A percentile compares a stretch with the other conserved stretches of the same genome.
These are phyloP conservation scores for Gasterosteus aculeatus DNA, from an alignment of 2,113 vertebrate species.

Conservation along the genomic window DNA sequence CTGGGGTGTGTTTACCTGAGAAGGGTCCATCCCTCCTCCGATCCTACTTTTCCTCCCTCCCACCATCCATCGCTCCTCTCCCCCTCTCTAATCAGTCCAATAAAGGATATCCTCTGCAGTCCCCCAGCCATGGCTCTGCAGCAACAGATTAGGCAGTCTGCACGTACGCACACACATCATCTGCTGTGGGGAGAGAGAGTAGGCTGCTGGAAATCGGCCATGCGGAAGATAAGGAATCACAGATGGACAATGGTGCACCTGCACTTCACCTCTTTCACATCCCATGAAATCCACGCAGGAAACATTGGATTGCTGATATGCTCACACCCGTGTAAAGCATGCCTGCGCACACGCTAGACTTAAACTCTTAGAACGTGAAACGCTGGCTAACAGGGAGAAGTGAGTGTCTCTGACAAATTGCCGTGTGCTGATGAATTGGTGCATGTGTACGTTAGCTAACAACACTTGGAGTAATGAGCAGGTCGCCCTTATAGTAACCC, in stretches of 20 bases:
- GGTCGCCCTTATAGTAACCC: slow-evolving; percentile 74
- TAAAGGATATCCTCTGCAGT: slow-evolving; percentile 66
- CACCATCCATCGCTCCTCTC: slow-evolving; percentile 34
- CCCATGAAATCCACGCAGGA: neutral
- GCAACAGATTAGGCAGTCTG: slow-evolving; percentile 61
- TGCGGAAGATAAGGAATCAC: slow-evolving; percentile 37
- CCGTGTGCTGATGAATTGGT: slow-evolving; percentile 73
- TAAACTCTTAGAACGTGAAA: no score
- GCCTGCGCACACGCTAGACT: slow-evolving; percentile 4
- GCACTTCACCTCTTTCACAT: neutral
- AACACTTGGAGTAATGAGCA: slow-evolving; percentile 80
- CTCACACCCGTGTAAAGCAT: neutral
- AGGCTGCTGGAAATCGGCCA: slow-evolving; percentile 27
- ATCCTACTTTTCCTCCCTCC: slow-evolving; percentile 53
- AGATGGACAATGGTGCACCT: slow-evolving; percentile 36
- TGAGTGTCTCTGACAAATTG: slow-evolving; percentile 73
- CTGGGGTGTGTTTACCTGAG: slow-evolving; percentile 76
- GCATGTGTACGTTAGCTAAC: slow-evolving; percentile 68
- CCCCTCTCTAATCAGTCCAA: slow-evolving; percentile 65
- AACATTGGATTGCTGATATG: neutral
- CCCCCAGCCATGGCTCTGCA: slow-evolving; percentile 59
- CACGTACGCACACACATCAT: slow-evolving; percentile 41
- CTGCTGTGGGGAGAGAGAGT: slow-evolving; percentile 22
- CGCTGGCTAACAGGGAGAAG: slow-evolving; percentile 74
- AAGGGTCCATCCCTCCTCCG: slow-evolving; percentile 35